Percentiles rank a stretch among this genome's conserved stretches.
Conservation (phyloP, 1,140 invertebrate species). For the Drosophila pandora region DNA sequence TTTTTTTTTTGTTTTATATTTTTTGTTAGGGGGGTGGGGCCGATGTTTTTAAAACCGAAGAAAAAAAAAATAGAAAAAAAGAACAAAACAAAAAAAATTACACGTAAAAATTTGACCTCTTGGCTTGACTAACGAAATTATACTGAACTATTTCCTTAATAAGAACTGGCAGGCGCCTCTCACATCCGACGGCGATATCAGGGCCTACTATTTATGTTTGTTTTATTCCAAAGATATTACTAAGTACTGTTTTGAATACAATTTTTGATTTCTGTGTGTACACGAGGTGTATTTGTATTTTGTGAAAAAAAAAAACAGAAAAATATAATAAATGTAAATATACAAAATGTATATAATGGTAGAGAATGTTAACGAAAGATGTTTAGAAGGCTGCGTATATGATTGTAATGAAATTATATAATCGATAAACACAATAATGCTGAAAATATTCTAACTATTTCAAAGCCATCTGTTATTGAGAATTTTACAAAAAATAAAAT, state of each 20-base stretch:
- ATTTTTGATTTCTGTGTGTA: too few relatives aligned
- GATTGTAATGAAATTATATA: not conserved
- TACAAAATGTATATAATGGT: not conserved
- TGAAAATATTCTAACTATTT: too few relatives aligned
- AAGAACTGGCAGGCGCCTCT: not conserved
- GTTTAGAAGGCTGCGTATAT: not conserved
- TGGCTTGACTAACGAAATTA: not conserved
- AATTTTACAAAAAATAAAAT: too few relatives aligned
- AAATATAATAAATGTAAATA: not conserved
- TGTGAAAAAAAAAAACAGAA: too few relatives aligned
- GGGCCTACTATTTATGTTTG: not conserved
- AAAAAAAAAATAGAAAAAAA: not conserved
- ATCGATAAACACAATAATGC: too few relatives aligned
- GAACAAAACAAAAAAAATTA: not conserved
- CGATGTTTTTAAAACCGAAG: not conserved
- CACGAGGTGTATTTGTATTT: too few relatives aligned
- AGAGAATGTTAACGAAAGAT: not conserved
- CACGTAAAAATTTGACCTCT: slow-evolving; percentile 2
- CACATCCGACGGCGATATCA: not conserved
- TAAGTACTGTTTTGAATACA: too few relatives aligned
- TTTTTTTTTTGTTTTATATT: not conserved
- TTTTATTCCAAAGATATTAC: too few relatives aligned
- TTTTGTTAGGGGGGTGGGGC: too few relatives aligned
- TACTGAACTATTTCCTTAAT: not conserved
- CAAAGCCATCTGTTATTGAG: too few relatives aligned